Evolutionary conservation across 2,888 invertebrate genomes (phyloP).

Genomic region (Hypercompe scribonia): DNA sequence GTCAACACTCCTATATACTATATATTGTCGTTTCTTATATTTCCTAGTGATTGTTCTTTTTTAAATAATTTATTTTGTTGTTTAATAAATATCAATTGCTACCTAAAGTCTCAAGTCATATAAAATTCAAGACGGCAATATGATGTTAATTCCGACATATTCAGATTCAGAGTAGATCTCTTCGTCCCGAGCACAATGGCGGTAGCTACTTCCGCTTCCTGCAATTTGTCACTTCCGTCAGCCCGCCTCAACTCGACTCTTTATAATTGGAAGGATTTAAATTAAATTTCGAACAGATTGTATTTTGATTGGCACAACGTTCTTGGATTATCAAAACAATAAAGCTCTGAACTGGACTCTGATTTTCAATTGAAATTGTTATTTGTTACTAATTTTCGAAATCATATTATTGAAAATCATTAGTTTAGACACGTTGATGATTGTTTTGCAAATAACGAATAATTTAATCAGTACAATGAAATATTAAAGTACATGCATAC

Average conservation of each 20-base stretch:
- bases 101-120: conserved; percentile 1
- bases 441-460: neutral
- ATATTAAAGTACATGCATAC: too few species aligned
- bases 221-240: conserved; percentile 62
- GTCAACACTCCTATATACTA: too few species aligned
- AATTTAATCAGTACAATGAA: neutral
- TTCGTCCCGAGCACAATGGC: conserved; percentile 35
- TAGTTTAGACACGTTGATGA: neutral
- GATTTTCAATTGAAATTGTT: neutral
- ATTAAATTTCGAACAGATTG: conserved; percentile 56
- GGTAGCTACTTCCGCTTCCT: conserved; percentile 50
- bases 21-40: too few species aligned
- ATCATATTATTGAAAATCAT: neutral
- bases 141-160: conserved; percentile 27
- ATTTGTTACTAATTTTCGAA: neutral
- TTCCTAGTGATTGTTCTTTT: too few species aligned
- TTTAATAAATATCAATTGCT: neutral
- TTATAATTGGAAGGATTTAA: conserved; percentile 60
- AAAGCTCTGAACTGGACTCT: neutral
- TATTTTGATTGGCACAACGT: conserved; percentile 45
- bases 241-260: conserved; percentile 41
- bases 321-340: conserved; percentile 7
- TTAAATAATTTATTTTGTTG: neutral
- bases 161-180: conserved; percentile 32
- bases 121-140: conserved; percentile 10